These are phyloP conservation scores for Lucilia sericata DNA, from an alignment of 1,140 invertebrate genomes.

Conservation along the genomic window DNA sequence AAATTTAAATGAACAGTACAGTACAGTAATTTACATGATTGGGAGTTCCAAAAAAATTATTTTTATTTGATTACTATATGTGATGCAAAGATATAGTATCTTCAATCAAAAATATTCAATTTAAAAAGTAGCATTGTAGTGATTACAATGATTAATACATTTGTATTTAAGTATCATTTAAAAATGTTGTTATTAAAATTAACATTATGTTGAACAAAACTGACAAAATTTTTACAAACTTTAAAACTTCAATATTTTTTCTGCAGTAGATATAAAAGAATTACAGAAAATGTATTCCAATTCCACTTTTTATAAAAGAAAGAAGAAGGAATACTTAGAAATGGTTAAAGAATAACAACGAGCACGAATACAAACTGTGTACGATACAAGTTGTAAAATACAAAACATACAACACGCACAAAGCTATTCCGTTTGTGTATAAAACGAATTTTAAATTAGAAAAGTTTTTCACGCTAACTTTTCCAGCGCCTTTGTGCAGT, in stretches of 20 bases:
- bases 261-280: too few relatives aligned
- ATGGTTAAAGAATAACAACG: slow-evolving; percentile 23
- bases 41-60: too few relatives aligned
- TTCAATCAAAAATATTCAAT: too few relatives aligned
- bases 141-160: too few relatives aligned
- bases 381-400: slow-evolving; percentile 3
- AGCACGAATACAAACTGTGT: neutral
- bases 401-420: neutral
- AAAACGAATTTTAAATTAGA: slow-evolving; percentile 44
- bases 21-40: too few relatives aligned
- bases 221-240: neutral
- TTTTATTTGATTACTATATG: too few relatives aligned
- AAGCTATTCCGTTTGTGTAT: slow-evolving; percentile 24
- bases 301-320: neutral
- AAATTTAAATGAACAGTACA: too few relatives aligned
- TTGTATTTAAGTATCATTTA: too few relatives aligned
- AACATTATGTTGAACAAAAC: neutral
- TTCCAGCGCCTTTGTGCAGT: slow-evolving; percentile 5
- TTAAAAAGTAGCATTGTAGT: too few relatives aligned
- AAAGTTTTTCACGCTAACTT: slow-evolving; percentile 40
- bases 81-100: too few relatives aligned
- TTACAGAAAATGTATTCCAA: neutral
- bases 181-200: neutral
- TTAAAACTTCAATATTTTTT: slow-evolving; percentile 3
- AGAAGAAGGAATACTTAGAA: neutral